Percentiles rank a stretch among this genome's conserved stretches.
These are phyloP conservation scores for Eilema depressum DNA, from an alignment of 2,888 invertebrate genomes.

Conservation along the genomic window DNA sequence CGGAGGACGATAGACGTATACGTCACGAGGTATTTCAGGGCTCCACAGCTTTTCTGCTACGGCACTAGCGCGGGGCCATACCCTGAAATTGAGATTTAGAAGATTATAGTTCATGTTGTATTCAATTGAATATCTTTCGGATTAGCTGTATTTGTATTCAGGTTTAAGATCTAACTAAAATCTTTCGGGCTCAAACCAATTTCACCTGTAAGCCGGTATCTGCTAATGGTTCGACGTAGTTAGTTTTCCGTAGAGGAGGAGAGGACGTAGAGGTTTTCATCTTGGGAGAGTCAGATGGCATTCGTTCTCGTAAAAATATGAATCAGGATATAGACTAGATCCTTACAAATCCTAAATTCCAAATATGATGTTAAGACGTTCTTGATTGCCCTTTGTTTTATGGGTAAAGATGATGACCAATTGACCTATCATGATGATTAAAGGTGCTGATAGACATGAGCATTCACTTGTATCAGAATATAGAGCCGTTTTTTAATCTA, in stretches of 20 bases:
- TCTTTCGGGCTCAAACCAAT: too few species aligned
- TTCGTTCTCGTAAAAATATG: neutral
- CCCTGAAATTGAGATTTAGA: neutral
- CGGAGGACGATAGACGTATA: slow-evolving; percentile 43
- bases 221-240: neutral
- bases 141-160: neutral
- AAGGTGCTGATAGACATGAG: too few species aligned
- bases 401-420: too few species aligned
- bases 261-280: neutral
- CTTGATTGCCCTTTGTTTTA: too few species aligned
- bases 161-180: too few species aligned
- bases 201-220: neutral
- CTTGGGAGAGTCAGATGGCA: neutral
- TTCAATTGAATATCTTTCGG: neutral
- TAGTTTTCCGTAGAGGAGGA: too few species aligned
- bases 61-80: slow-evolving; percentile 90
- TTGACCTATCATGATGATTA: too few species aligned
- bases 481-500: too few species aligned
- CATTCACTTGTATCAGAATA: too few species aligned
- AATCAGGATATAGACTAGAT: neutral
- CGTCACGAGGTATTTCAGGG: slow-evolving; percentile 12
- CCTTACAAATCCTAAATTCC: neutral
- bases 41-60: slow-evolving; percentile 90
- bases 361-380: too few species aligned
- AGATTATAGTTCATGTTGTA: neutral